A percentile compares a stretch with the other conserved stretches of the same genome.
These are phyloP conservation scores for Apogon talboti DNA, from an alignment of 2,797 vertebrate genomes.

Conservation along the genomic window DNA sequence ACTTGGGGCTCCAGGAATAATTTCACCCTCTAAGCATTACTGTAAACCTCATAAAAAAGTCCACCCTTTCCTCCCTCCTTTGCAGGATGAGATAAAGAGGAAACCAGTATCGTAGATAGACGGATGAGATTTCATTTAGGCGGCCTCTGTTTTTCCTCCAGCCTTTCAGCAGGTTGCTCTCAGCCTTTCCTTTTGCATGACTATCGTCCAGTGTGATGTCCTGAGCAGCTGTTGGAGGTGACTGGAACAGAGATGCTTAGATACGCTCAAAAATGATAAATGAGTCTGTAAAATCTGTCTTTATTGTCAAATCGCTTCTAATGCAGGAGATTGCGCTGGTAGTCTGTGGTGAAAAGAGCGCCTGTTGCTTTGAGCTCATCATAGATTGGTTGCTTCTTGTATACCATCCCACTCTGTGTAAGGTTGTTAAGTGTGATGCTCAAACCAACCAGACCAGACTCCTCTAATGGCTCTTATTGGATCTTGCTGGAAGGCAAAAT, in stretches of 20 bases:
- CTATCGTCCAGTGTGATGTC: constrained; percentile 18
- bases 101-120: constrained; percentile 76
- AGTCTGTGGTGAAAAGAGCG: constrained; percentile 18
- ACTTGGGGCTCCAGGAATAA: constrained; percentile 83
- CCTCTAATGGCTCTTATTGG: constrained; percentile 71
- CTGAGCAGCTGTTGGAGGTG: neutral
- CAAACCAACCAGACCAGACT: constrained; percentile 71
- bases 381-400: constrained; percentile 36
- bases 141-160: constrained; percentile 75
- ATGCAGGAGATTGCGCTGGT: neutral
- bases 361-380: constrained; percentile 37
- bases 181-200: constrained; percentile 31
- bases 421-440: constrained; percentile 75
- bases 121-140: constrained; percentile 78
- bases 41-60: constrained; percentile 82
- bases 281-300: neutral
- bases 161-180: constrained; percentile 76
- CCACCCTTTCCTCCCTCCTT: constrained; percentile 53
- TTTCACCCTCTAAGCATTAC: constrained; percentile 85
- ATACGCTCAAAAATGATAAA: constrained; percentile 1
- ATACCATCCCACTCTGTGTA: constrained; percentile 50
- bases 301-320: constrained; percentile 1
- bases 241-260: neutral
- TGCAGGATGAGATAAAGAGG: constrained; percentile 80
- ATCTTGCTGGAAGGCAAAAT: constrained; percentile 60